Conservation (phyloP, 2,113 vertebrate species). For the Fukomys damarensis region DNA sequence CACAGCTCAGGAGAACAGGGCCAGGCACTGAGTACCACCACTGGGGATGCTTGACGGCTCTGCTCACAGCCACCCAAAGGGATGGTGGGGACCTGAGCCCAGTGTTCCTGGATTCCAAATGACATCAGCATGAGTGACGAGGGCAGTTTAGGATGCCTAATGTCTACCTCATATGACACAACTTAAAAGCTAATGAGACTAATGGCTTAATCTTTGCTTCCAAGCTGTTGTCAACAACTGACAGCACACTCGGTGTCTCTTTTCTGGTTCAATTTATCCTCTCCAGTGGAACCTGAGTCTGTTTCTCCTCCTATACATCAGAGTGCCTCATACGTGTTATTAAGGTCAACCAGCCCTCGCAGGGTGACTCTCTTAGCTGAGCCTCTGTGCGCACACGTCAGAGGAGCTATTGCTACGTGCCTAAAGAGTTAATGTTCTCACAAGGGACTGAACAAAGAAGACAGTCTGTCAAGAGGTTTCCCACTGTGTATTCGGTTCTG, state of each 20-base stretch:
- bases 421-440: background rate
- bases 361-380: background rate
- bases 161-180: background rate
- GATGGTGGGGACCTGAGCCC: background rate
- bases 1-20: too few species aligned
- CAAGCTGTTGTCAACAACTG: background rate
- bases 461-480: background rate
- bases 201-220: background rate
- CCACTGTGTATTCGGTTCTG: background rate
- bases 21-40: background rate
- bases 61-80: background rate
- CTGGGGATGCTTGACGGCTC: background rate
- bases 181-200: background rate
- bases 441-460: background rate
- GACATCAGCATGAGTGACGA: background rate
- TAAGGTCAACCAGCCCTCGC: background rate
- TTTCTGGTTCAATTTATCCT: background rate
- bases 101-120: background rate
- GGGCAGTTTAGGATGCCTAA: background rate
- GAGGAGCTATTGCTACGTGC: too few species aligned
- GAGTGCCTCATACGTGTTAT: background rate
- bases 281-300: background rate
- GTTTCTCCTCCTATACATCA: background rate
- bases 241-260: background rate
- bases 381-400: background rate